Evolutionary conservation across 2,797 vertebrate genomes (phyloP).

Genomic region (Lepilemur ruficaudatus): DNA sequence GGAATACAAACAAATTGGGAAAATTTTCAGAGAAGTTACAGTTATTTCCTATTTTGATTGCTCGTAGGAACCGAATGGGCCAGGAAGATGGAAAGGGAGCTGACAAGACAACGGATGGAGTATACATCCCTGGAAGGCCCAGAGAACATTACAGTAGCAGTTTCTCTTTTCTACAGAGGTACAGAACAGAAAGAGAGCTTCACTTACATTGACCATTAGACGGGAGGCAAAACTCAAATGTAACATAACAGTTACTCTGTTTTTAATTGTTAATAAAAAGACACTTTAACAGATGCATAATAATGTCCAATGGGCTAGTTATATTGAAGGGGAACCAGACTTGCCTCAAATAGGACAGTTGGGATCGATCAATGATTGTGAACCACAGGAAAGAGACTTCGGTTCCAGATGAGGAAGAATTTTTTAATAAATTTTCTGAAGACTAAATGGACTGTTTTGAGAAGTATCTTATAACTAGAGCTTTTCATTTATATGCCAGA

Average conservation of each 20-base stretch:
- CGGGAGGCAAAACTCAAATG: conserved; percentile 11
- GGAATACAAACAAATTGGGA: neutral
- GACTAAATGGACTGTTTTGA: neutral
- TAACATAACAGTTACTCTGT: neutral
- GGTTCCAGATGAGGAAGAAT: neutral
- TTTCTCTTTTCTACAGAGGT: neutral
- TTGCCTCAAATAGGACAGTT: neutral
- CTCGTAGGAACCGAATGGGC: neutral
- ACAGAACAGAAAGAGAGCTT: neutral
- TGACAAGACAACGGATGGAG: neutral
- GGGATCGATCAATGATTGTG: neutral
- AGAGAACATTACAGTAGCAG: neutral
- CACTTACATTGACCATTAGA: neutral
- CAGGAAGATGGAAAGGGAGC: neutral
- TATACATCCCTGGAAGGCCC: neutral
- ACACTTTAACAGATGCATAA: conserved; percentile 42
- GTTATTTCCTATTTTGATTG: neutral
- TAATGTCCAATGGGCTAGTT: neutral
- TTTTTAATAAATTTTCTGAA: conserved; percentile 5
- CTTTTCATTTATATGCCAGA: neutral
- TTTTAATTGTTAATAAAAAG: conserved; percentile 49
- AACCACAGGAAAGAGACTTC: neutral
- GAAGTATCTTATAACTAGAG: neutral
- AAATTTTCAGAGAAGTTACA: neutral
- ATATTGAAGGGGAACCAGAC: conserved; percentile 4